phyloP scores from a whole-genome alignment of 2,113 vertebrate genomes.

The Struthio camelus region DNA sequence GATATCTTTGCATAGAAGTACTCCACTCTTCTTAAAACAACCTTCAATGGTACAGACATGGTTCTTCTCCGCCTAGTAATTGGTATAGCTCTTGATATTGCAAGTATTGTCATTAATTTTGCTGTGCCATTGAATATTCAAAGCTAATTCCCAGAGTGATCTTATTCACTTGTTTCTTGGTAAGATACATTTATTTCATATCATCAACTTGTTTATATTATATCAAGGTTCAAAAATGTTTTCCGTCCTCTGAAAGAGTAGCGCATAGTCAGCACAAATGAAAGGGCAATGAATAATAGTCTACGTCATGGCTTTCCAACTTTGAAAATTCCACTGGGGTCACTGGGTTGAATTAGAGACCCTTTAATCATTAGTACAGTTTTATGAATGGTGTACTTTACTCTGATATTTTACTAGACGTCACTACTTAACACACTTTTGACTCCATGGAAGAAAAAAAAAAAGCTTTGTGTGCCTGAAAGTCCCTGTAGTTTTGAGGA shows the following conservation, averaged over 20 bases:
- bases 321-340: conserved; percentile 61
- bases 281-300: conserved; percentile 46
- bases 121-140: not conserved
- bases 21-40: not conserved
- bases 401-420: conserved; percentile 52
- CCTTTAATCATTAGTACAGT: conserved; percentile 52
- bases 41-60: not conserved
- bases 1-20: not conserved
- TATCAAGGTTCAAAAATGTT: conserved; percentile 21
- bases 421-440: conserved; percentile 53
- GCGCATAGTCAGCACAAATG: not conserved
- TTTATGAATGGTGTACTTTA: conserved; percentile 64
- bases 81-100: not conserved
- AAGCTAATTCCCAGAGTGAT: not conserved
- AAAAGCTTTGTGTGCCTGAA: conserved; percentile 47
- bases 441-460: conserved; percentile 14
- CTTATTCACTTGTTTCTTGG: not conserved
- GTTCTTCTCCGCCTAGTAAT: not conserved
- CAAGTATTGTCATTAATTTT: not conserved
- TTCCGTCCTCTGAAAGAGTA: not conserved
- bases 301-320: conserved; percentile 34
- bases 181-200: conserved; percentile 11
- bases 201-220: not conserved
- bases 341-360: conserved; percentile 57
- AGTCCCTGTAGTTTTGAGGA: not conserved